Base-by-base conservation (phyloP, 2,113 vertebrate species). In the Pterocles burchelli region DNA sequence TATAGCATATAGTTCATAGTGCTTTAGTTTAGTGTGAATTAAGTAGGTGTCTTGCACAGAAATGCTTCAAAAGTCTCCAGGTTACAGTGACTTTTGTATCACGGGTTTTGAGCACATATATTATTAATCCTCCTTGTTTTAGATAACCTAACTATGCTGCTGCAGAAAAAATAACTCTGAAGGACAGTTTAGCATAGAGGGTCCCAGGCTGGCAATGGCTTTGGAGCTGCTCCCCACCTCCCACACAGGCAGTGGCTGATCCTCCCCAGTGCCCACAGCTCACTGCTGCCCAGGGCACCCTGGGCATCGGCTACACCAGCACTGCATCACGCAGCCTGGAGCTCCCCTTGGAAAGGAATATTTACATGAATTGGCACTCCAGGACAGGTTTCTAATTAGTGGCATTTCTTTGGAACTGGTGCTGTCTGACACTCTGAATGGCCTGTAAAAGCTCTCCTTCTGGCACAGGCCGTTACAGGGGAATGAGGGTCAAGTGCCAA, bases 131-230 rank as follows among this genome's bases (percentile, higher is more conserved):
- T 29, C 7, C 22, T 17, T 2, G n/a, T 79, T 92, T 70, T 16
- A 49, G 13, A 24, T 65, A 43, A 76, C 51, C 5, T 61, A 28
- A 14, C 9, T 55, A 15, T 48, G 20, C 24, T 86, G 38, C 34
- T 36, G 28, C 48, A 86, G 55, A 45, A 45, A n/a, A 8, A 34
- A 6, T 21, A 33, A 31, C 24, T 38, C 26, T 26, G 41, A 52
- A 81, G 31, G 10, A 31, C 0, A 1, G 29, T 20, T 82, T 80
- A 41, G n/a, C 0, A 0, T 15, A 15, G 11, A 8, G 5, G 9
- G 7, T 46, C 22, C 46, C 36, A 45, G 38, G 16, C 16, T 4
- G 6, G 16, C 33, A 52, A 0, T 17, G 66, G 18, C 9, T 82
- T 34, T 41, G 0, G 0, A 36, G 29, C n/a, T 54, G 4, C 7